Conservation (phyloP, 2,113 vertebrate species). For the Lycaon pictus region DNA sequence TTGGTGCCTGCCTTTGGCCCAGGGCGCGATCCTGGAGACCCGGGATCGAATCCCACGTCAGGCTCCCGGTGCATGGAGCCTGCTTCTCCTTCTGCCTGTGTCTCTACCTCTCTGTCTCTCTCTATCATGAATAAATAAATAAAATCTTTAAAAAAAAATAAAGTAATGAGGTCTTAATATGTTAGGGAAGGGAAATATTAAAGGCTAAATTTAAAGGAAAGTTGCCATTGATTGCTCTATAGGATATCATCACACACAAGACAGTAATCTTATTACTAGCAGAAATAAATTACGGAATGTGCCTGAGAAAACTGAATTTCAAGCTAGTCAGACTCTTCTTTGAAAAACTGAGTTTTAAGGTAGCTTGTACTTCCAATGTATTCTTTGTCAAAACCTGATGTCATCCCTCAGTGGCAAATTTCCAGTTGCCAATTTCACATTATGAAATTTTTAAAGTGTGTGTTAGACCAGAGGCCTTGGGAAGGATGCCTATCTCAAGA, state of each 20-base stretch:
- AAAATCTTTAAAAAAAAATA: too few relatives aligned
- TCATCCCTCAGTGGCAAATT: neutral
- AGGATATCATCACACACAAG: neutral
- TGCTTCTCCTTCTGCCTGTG: too few relatives aligned
- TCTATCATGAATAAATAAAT: too few relatives aligned
- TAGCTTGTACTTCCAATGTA: neutral
- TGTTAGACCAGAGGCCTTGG: neutral
- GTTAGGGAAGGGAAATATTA: neutral
- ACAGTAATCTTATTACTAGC: slow-evolving; percentile 49
- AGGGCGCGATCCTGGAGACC: too few relatives aligned
- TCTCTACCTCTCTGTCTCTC: too few relatives aligned
- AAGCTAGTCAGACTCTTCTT: slow-evolving; percentile 12
- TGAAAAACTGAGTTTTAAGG: slow-evolving; percentile 57
- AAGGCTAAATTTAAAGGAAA: neutral
- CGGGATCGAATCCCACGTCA: too few relatives aligned
- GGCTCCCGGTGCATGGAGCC: too few relatives aligned
- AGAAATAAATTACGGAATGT: slow-evolving; percentile 36
- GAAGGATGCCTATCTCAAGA: neutral
- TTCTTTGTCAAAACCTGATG: slow-evolving; percentile 62
- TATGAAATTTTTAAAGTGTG: slow-evolving; percentile 2
- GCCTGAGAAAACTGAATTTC: slow-evolving; percentile 48
- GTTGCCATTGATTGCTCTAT: neutral
- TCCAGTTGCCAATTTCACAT: neutral
- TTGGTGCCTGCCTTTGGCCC: too few relatives aligned
- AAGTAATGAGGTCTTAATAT: neutral